Evolutionary conservation across 1,140 invertebrate species (phyloP), one percentile per base, ranked within the genome.

Genomic region (Leptinotarsa undecemlineata): DNA sequence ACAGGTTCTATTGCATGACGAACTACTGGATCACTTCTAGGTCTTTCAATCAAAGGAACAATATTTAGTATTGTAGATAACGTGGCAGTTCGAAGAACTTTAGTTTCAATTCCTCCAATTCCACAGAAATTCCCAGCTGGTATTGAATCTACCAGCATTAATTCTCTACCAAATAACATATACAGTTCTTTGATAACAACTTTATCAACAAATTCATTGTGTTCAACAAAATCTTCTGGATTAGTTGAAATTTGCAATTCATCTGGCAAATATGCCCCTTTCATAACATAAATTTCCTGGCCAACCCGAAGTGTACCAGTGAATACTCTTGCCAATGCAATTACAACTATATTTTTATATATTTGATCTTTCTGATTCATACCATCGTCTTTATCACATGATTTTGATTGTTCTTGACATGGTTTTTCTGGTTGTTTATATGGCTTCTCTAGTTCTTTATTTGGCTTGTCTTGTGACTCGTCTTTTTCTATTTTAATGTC

Each of bases 301-400:
- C 95, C 96, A 80, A 90, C 89, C 73, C 85, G 90, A 8, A 99
- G 80, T 67, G 88, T 93, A 11, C 98, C 97, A 85, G 96, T 98
- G 84, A 96, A 99, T 48, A 99, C 89, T 81, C 97, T 89, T 19
- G 96, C 96, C 89, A 99, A 97, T 3, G 96, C 98, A 75, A 99
- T 88, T 83, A 99, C 94, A 72, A 90, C 90, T 77, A 92, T 90
- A 73, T 93, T 90, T 72, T 87, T 83, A 68, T 74, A 67, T 23
- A 17, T 72, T 19, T 42, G 47, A 47, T 77, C 64, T 26, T 75
- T 74, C 68, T 85, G 81, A 83, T 87, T 82, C 71, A 81, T 76
- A 77, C 85, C 80, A 75, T 79, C 3, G 75, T 75, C 73, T 73
- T 86, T 82, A 57, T 57, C 51, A 57, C 51, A 19, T 5, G 51